A percentile compares a stretch with the other conserved stretches of the same genome.
Evolutionary conservation across 1,140 invertebrate species (phyloP).

Genomic region (Leptinotarsa lineolata): DNA sequence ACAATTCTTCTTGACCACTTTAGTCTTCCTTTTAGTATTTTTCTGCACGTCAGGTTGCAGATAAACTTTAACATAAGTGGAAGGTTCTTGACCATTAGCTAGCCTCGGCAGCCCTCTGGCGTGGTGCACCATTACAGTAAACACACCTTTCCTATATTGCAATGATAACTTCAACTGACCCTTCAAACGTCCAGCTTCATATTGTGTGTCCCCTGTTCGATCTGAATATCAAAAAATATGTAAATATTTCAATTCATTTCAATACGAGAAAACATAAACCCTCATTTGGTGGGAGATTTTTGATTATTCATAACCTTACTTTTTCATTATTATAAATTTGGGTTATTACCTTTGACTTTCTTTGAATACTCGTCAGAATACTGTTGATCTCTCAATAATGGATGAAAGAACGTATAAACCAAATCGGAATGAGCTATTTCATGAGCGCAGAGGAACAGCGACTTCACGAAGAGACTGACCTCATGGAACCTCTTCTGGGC

Average conservation of each 20-base stretch:
- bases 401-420: conserved; percentile 98
- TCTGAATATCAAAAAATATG: conserved; percentile 28
- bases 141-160: conserved; percentile 77
- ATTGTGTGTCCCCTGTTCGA: conserved; percentile 29
- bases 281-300: too few species aligned
- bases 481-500: conserved; percentile 87
- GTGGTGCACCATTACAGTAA: conserved; percentile 88
- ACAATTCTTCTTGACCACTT: conserved; percentile 87
- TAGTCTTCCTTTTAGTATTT: conserved; percentile 93
- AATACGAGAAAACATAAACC: too few species aligned
- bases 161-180: conserved; percentile 71
- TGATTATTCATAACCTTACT: too few species aligned
- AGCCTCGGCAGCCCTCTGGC: conserved; percentile 80
- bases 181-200: conserved; percentile 49
- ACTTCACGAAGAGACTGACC: conserved; percentile 84
- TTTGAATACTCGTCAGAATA: conserved; percentile 70
- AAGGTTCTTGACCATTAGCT: conserved; percentile 77
- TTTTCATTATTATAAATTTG: too few species aligned
- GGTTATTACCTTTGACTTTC: conserved; percentile 66
- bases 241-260: too few species aligned
- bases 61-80: conserved; percentile 94
- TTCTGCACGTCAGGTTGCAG: conserved; percentile 86
- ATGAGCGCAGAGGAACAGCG: conserved; percentile 83
- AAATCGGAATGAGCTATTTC: conserved; percentile 95
- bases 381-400: conserved; percentile 87